These are phyloP conservation scores for Drosophila quadrilineata DNA, from an alignment of 1,140 invertebrate species.

Conservation along the genomic window DNA sequence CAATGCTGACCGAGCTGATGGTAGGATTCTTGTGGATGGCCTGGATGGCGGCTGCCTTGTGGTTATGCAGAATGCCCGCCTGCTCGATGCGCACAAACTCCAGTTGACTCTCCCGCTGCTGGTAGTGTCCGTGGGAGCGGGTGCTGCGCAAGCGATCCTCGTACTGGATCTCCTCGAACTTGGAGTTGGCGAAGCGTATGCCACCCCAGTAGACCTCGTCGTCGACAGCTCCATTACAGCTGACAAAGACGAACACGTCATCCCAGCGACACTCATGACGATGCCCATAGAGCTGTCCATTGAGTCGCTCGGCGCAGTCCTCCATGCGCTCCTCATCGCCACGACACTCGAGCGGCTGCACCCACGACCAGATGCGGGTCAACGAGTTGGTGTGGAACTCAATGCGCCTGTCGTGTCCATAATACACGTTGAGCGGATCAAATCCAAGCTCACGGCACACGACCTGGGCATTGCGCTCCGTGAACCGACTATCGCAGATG, in stretches of 20 bases:
- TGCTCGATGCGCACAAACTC: conserved; percentile 94
- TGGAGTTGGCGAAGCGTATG: conserved; percentile 93
- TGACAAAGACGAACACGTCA: conserved; percentile 95
- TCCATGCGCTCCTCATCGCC: conserved; percentile 93
- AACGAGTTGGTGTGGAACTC: conserved; percentile 93
- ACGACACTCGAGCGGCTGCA: conserved; percentile 92
- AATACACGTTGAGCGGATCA: conserved; percentile 93
- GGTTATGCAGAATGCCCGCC: conserved; percentile 98
- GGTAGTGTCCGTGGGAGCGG: conserved; percentile 87
- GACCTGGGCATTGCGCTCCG: conserved; percentile 96
- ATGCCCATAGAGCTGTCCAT: conserved; percentile 93
- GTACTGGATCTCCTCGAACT: conserved; percentile 93
- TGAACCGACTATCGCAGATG: conserved; percentile 97
- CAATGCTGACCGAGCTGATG: conserved; percentile 92
- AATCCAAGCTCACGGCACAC: conserved; percentile 97
- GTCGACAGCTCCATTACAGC: conserved; percentile 88
- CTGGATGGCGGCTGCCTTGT: conserved; percentile 96
- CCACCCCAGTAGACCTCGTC: conserved; percentile 96
- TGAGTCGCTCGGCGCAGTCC: conserved; percentile 93
- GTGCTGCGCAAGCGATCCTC: conserved; percentile 91
- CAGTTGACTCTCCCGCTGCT: conserved; percentile 88
- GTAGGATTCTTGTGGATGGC: conserved; percentile 92
- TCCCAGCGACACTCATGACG: conserved; percentile 93
- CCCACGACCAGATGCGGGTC: conserved; percentile 95
- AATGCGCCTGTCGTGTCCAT: conserved; percentile 89